Base-by-base conservation (phyloP, 2,888 invertebrate species). In the Tinea trinotella region DNA sequence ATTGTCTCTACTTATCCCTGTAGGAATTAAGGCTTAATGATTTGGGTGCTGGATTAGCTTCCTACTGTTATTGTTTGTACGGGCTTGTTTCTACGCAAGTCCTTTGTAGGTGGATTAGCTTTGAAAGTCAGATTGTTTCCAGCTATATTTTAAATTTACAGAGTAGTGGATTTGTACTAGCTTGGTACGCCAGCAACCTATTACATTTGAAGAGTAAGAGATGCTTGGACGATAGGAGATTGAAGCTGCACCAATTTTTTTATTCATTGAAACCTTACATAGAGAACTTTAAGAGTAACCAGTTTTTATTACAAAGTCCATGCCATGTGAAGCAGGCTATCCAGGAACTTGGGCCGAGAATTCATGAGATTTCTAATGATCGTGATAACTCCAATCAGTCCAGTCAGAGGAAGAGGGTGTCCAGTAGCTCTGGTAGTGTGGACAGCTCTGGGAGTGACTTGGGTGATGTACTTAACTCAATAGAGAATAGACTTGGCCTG, bases 181-280 rank as follows among this genome's bases (percentile, higher is more conserved):
- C 90, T 44, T 90, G 89, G 88, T 88, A 89, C 56, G 81, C 90
- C 15, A 89, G 88, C 62, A 90, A 91, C 61, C 71, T 89, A 1
- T 68, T 89, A 48, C 77, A 81, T 60, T 62, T 81, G 44, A 83
- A 76, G 52, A 59, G 71, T 35, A 84, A 82, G 60, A 67, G 64
- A 53, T 64, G 70, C 54, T 57, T 59, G 13, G 64, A 61, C 22
- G 59, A 64, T 2, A 67, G 64, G 12, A 67, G 64, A 56, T 58
- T 59, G 9, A 58, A 59, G 15, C 58, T 66, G 18, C 70, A 69
- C 54, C 70, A 66, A 35, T 58, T 78, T 18, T 56, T 71, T 35
- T 56, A 66, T n/a, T 56, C 65, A 54, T 58, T 79, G 44, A 64
- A 68, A 34, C 78, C 79, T 56, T 75, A 68, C 59, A 56, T 68